Percentiles rank a stretch among this genome's conserved stretches.
phyloP scores from a whole-genome alignment of 1,140 invertebrate species.

The Polyergus mexicanus region DNA sequence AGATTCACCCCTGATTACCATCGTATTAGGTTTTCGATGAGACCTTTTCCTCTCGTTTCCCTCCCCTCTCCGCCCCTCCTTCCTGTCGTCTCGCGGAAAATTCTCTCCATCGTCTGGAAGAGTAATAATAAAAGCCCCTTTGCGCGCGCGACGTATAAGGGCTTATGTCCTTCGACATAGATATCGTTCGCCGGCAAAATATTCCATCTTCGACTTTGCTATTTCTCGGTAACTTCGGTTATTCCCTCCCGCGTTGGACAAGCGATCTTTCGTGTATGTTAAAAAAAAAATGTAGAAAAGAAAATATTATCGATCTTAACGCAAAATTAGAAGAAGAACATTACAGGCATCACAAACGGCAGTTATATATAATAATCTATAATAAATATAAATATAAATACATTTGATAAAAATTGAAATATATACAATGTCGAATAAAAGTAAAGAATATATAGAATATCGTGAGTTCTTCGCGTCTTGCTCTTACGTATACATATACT shows the following conservation, averaged over 20 bases:
- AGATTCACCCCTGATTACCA: slow-evolving; percentile 76
- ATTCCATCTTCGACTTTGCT: slow-evolving; percentile 46
- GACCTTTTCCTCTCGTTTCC: slow-evolving; percentile 38
- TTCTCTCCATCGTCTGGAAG: slow-evolving; percentile 34
- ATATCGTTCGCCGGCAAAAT: slow-evolving; percentile 66
- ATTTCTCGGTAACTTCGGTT: slow-evolving; percentile 26
- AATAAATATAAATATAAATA: neutral
- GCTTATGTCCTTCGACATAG: slow-evolving; percentile 39
- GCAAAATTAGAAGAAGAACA: neutral
- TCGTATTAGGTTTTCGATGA: slow-evolving; percentile 82
- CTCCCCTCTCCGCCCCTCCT: neutral
- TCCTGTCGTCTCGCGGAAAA: slow-evolving; percentile 43
- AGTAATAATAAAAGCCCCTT: slow-evolving; percentile 65
- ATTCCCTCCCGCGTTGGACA: neutral
- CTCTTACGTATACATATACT: neutral
- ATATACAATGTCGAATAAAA: no score
- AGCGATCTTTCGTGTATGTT: neutral
- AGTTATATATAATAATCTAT: slow-evolving; percentile 9
- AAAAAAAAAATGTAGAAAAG: neutral
- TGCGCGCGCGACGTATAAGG: slow-evolving; percentile 25
- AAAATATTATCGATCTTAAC: neutral
- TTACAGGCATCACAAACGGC: neutral
- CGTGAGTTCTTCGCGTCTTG: neutral
- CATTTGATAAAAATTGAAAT: no score
- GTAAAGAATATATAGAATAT: neutral